These are phyloP conservation scores for Vulpes ferrilata DNA, from an alignment of 2,113 vertebrate species.

Conservation along the genomic window DNA sequence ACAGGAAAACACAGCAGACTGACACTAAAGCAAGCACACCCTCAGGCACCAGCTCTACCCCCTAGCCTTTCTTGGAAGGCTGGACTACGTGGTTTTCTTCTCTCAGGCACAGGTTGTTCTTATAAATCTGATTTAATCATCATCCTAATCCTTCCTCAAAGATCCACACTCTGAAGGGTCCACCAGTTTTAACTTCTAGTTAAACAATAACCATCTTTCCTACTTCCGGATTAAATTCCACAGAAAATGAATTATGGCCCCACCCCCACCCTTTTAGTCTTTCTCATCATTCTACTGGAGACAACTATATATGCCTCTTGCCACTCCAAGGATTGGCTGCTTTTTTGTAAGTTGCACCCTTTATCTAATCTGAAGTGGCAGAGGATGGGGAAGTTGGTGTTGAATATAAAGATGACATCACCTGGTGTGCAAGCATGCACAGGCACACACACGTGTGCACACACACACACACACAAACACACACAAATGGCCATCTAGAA, in stretches of 20 bases:
- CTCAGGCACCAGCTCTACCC: background rate
- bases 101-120: background rate
- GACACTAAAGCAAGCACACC: background rate
- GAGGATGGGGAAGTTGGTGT: background rate
- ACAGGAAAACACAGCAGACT: background rate
- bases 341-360: background rate
- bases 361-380: background rate
- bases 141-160: background rate
- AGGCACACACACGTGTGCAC: background rate
- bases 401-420: constrained; percentile 46
- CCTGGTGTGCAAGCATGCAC: background rate
- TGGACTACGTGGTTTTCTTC: background rate
- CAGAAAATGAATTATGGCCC: background rate
- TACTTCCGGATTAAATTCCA: constrained; percentile 18
- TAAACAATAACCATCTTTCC: constrained; percentile 8
- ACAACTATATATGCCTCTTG: background rate
- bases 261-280: background rate
- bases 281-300: background rate
- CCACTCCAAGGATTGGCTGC: background rate
- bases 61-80: background rate
- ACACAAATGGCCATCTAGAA: constrained; percentile 7
- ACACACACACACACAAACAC: background rate
- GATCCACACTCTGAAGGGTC: background rate
- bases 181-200: background rate
- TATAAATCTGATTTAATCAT: background rate